Base-by-base conservation (phyloP, 2,113 vertebrate genomes). In the Engraulis encrasicolus region DNA sequence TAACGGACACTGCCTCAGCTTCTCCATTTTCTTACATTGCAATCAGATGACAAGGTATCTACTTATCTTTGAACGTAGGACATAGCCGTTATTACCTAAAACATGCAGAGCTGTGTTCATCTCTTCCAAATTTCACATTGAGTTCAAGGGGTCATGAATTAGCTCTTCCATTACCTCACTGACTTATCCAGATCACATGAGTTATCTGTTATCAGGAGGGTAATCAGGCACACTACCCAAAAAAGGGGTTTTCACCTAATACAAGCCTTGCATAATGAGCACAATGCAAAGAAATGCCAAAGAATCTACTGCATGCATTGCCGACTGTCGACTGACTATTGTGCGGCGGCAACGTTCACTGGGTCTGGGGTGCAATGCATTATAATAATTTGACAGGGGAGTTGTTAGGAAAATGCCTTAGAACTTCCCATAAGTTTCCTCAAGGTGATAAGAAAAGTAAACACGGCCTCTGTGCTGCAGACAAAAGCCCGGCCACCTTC, bases 361-460 rank as follows among this genome's bases (percentile, higher is more conserved):
- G 58, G 58, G 23, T 11, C 80, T 74, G n/a, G 61, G 50, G 36
- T 82, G 88, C 78, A 90, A 94, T 95, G 92, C 85, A 91, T 93
- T 94, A 91, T 91, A 92, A 92, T 92, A 88, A 93, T 94, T 85
- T 93, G 94, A 95, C 93, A 94, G 91, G 85, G 85, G 87, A 92
- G 85, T 84, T 81, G 91, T 78, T 86, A 79, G 91, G 89, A 93
- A 88, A 91, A 90, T 37, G 88, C 91, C 91, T 85, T 45, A 89
- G 86, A 90, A 27, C 90, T 95, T 95, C 94, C 94, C 93, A 94
- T 95, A 88, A 83, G 91, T 90, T 95, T 95, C 94, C 93, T 93
- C 81, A 89, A 52, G 0, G 82, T 91, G 94, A 95, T 95, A 94
- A 94, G 91, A 86, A 91, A 92, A 91, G 91, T 90, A 94, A 95